Conservation (phyloP, 53 echinoderm and acorn worm genomes). For the Temnopleurus reevesii region DNA sequence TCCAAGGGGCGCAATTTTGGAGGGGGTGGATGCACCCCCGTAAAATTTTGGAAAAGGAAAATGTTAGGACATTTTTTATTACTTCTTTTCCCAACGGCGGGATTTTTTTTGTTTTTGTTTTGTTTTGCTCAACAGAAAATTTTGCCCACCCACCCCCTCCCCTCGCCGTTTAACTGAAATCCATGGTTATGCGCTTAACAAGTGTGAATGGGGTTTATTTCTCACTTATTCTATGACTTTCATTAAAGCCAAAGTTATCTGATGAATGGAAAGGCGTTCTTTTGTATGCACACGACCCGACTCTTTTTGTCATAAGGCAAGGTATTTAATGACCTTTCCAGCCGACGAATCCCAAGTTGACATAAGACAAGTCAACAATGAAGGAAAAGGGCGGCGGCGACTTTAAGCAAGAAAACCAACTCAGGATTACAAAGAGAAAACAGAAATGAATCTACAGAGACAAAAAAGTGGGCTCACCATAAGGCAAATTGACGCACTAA, state of each 20-base stretch:
- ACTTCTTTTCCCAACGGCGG: no score
- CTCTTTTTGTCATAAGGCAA: constrained; percentile 6
- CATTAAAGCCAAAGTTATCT: background rate
- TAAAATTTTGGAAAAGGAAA: no score
- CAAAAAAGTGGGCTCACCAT: constrained; percentile 22
- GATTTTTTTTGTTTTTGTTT: no score
- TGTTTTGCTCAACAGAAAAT: no score
- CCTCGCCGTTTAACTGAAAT: no score
- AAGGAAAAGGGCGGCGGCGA: constrained; percentile 45
- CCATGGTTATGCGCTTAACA: no score
- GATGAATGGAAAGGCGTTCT: background rate
- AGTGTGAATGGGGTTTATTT: no score
- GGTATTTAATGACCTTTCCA: constrained; percentile 53
- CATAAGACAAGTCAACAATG: constrained; percentile 36
- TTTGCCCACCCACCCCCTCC: no score
- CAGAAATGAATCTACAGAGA: constrained; percentile 15
- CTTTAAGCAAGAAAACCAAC: constrained; percentile 38
- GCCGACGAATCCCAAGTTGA: background rate
- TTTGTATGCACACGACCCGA: constrained; percentile 51
- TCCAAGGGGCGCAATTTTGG: no score
- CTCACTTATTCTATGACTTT: constrained; percentile 16
- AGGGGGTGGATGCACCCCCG: no score
- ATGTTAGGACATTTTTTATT: no score
- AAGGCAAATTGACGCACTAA: constrained; percentile 36
- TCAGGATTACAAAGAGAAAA: constrained; percentile 19